phyloP scores from a whole-genome alignment of 2,797 vertebrate species.

The Otus scops region DNA sequence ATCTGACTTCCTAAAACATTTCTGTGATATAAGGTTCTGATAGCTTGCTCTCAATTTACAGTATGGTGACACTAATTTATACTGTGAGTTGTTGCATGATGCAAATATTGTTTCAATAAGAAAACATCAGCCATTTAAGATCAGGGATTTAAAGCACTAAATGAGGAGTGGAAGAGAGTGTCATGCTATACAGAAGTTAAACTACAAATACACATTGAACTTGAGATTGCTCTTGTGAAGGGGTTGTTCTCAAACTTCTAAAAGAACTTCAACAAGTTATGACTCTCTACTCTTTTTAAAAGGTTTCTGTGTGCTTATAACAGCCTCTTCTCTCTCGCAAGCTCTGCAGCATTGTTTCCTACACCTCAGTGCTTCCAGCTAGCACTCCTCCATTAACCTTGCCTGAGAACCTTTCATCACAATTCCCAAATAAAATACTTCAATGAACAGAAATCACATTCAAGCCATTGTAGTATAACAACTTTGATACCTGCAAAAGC shows the following conservation, averaged over 20 bases:
- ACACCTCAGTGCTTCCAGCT: not conserved
- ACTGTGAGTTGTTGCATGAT: not conserved
- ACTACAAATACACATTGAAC: not conserved
- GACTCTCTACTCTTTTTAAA: not conserved
- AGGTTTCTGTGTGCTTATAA: not conserved
- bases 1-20: conserved; percentile 15
- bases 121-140: not conserved
- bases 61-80: not conserved
- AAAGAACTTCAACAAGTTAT: not conserved
- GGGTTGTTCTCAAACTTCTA: not conserved
- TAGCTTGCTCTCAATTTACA: not conserved
- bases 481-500: not conserved
- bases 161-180: not conserved
- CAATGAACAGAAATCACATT: not conserved
- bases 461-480: not conserved
- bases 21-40: not conserved
- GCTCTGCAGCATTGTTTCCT: not conserved
- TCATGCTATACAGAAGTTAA: not conserved
- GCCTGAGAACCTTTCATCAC: not conserved
- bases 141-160: not conserved
- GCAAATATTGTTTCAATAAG: not conserved
- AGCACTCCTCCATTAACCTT: not conserved
- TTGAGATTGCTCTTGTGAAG: not conserved
- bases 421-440: not conserved
- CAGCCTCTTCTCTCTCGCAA: not conserved